Evolutionary conservation across 1,140 invertebrate species (phyloP).

Genomic region (Proctacanthus coquilletti): DNA sequence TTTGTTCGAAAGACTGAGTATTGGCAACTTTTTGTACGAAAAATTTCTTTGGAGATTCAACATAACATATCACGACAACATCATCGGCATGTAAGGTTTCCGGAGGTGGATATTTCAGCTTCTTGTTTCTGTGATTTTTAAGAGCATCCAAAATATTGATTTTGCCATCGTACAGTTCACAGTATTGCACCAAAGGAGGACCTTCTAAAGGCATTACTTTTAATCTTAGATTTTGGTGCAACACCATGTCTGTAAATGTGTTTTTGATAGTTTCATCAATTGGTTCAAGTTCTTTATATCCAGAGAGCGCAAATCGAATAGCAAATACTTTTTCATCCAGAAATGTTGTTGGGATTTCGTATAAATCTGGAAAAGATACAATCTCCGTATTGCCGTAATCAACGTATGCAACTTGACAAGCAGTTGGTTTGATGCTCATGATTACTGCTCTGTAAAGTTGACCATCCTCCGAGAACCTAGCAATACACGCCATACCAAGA

Average conservation of each 20-base stretch:
- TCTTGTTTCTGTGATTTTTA: conserved; percentile 31
- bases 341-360: conserved; percentile 51
- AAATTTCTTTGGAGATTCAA: conserved; percentile 52
- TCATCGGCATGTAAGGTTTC: conserved; percentile 33
- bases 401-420: conserved; percentile 54
- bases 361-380: conserved; percentile 49
- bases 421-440: conserved; percentile 41
- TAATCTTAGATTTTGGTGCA: conserved; percentile 40
- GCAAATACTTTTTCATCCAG: conserved; percentile 53
- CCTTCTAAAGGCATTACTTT: conserved; percentile 47
- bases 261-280: conserved; percentile 45
- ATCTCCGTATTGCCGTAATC: conserved; percentile 62
- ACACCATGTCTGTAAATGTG: conserved; percentile 48
- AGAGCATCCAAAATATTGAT: conserved; percentile 32
- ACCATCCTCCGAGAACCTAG: conserved; percentile 44
- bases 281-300: conserved; percentile 45
- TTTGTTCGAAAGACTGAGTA: conserved; percentile 33
- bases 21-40: conserved; percentile 50
- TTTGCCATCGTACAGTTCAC: conserved; percentile 35
- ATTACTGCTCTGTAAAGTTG: conserved; percentile 55
- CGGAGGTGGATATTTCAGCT: conserved; percentile 35
- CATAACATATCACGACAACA: conserved; percentile 48
- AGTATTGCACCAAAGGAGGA: conserved; percentile 52
- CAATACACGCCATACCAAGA: conserved; percentile 52
- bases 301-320: conserved; percentile 51